Conservation (phyloP, 2,113 vertebrate species). For the Limanda limanda region DNA sequence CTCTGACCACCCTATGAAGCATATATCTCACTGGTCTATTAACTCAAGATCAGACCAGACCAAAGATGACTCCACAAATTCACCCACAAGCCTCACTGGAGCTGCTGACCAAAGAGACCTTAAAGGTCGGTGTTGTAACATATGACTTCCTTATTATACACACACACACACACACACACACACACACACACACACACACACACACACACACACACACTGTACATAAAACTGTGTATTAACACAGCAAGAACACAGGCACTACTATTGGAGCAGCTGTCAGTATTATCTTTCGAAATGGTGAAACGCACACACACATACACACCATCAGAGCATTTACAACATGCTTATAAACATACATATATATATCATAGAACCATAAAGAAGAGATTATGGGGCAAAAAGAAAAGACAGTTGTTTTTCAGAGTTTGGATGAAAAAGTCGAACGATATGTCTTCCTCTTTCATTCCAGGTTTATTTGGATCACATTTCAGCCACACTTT, state of each 20-base stretch:
- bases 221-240: not conserved
- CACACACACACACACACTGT: not conserved
- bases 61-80: too few relatives aligned
- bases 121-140: not conserved
- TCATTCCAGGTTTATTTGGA: conserved; percentile 19
- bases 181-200: not conserved
- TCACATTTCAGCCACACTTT: conserved; percentile 28
- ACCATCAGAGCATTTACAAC: conserved; percentile 19
- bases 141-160: not conserved
- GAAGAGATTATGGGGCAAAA: conserved; percentile 10
- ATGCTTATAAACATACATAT: not conserved
- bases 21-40: too few relatives aligned
- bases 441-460: conserved; percentile 30
- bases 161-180: not conserved
- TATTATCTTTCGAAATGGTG: not conserved
- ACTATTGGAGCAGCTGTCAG: not conserved
- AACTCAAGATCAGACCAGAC: too few relatives aligned
- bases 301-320: not conserved
- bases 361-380: conserved; percentile 14
- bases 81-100: too few relatives aligned
- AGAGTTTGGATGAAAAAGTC: conserved; percentile 20
- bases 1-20: too few relatives aligned
- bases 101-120: conserved; percentile 16
- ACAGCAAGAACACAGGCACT: not conserved
- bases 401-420: not conserved